Evolutionary conservation across 2,113 vertebrate genomes (phyloP), one percentile per base, ranked within the genome.

Genomic region (Anas platyrhynchos): DNA sequence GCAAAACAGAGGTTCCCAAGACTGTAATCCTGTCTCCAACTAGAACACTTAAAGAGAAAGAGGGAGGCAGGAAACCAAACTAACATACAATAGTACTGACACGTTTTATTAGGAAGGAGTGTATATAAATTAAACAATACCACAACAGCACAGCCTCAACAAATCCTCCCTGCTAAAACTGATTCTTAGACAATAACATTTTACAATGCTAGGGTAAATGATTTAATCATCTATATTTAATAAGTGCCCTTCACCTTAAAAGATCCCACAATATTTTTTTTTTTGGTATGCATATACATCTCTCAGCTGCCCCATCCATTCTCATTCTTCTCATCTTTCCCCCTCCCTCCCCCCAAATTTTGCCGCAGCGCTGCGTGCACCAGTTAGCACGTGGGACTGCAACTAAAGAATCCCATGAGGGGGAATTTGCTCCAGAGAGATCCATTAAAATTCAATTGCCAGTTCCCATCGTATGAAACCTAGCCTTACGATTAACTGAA

Each of bases 1-100:
- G 88, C 79, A 89, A 63, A 91, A 82, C 95, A 97, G 88, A 87
- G 86, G 75, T 69, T 95, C 87, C 77, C 85, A 88, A 87, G 86
- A 54, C 83, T 94, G 67, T 11, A 94, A 95, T 94, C 81, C 16
- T 74, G 52, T 59, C 88, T 94, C 94, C 82, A 74, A 44, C 58
- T n/a, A 92, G 46, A 89, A 86, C 1, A 6, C 16, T 91, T 50
- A 5, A 17, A 69, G 74, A 71, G 67, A 83, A 48, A 44, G 54
- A 83, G 36, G 84, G 29, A 72, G 41, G 65, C 81, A 86, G 90
- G 67, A 89, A 90, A 91, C 74, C 81, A 79, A 43, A 89, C 41
- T 59, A 91, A 69, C 46, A 18, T 26, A 80, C 67, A 87, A 46
- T 6, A 32, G 17, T 80, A 91, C 63, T 38, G 63, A 94, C 76